Evolutionary conservation across 2,888 invertebrate species (phyloP).

Genomic region (Erebia epiphron): DNA sequence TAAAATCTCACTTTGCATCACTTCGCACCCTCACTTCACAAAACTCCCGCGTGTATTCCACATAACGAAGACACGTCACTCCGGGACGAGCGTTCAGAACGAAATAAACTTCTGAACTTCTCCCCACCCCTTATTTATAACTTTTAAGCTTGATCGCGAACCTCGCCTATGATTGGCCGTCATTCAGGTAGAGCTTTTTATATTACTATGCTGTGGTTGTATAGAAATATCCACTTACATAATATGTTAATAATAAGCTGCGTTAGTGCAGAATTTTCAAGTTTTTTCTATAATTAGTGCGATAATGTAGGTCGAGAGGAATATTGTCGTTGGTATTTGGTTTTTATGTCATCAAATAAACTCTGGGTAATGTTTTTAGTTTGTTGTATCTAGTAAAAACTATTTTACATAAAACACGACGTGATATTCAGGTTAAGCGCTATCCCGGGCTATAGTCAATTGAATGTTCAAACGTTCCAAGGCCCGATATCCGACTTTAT

Average conservation of each 20-base stretch:
- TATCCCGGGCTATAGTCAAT: too few relatives aligned
- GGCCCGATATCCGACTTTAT: too few relatives aligned
- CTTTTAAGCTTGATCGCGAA: slow-evolving; percentile 32
- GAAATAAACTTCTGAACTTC: slow-evolving; percentile 28
- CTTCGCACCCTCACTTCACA: slow-evolving; percentile 26
- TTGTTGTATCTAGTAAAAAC: too few relatives aligned
- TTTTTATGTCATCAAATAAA: too few relatives aligned
- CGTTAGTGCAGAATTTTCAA: not conserved
- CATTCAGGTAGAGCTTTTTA: slow-evolving; percentile 41
- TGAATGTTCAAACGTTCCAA: too few relatives aligned
- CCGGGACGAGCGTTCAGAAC: slow-evolving; percentile 13
- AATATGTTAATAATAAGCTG: not conserved
- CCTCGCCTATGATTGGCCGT: slow-evolving; percentile 32
- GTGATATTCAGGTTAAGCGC: too few relatives aligned
- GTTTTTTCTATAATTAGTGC: not conserved
- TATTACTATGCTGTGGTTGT: slow-evolving; percentile 16
- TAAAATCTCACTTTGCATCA: slow-evolving; percentile 25
- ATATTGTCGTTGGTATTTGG: not conserved
- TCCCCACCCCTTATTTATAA: slow-evolving; percentile 32
- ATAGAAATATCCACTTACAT: slow-evolving; percentile 1
- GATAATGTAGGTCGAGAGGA: not conserved
- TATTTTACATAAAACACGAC: too few relatives aligned
- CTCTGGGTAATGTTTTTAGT: too few relatives aligned
- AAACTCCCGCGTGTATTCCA: slow-evolving; percentile 23
- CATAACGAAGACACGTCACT: slow-evolving; percentile 15